These are phyloP conservation scores for Ptychoptera albimana DNA, from an alignment of 2,888 invertebrate species.

Conservation along the genomic window DNA sequence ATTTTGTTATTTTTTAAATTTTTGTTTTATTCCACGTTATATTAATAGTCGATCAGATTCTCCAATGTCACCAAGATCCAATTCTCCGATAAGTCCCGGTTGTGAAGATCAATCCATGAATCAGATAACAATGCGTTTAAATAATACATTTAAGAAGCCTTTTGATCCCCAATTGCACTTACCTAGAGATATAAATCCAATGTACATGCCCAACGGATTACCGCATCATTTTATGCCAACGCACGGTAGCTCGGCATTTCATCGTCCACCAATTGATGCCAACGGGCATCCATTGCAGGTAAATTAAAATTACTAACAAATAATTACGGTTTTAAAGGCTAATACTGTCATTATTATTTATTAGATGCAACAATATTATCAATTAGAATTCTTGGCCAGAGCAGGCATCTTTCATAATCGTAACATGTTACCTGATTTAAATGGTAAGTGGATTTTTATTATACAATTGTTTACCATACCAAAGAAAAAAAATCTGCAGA, in stretches of 20 bases:
- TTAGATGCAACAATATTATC: not conserved
- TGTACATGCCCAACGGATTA: constrained; percentile 27
- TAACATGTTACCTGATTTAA: constrained; percentile 51
- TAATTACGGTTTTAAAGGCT: constrained; percentile 40
- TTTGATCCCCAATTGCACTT: constrained; percentile 27
- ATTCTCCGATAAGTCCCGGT: constrained; percentile 74
- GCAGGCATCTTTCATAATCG: constrained; percentile 86
- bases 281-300: constrained; percentile 29
- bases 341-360: not conserved
- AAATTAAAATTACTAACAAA: constrained; percentile 9
- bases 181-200: constrained; percentile 16
- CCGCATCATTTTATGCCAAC: constrained; percentile 35
- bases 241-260: constrained; percentile 36
- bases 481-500: not conserved
- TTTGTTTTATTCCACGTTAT: not conserved
- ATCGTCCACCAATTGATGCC: constrained; percentile 33
- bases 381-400: constrained; percentile 75
- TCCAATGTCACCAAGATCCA: constrained; percentile 44
- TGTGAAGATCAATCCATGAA: constrained; percentile 50
- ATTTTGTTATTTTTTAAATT: not conserved
- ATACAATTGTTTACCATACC: not conserved
- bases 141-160: constrained; percentile 30
- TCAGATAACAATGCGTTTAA: constrained; percentile 35
- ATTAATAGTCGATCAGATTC: constrained; percentile 25
- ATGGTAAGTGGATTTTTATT: constrained; percentile 33